Evolutionary conservation across 1,140 invertebrate genomes (phyloP).

Genomic region (Plodia interpunctella): DNA sequence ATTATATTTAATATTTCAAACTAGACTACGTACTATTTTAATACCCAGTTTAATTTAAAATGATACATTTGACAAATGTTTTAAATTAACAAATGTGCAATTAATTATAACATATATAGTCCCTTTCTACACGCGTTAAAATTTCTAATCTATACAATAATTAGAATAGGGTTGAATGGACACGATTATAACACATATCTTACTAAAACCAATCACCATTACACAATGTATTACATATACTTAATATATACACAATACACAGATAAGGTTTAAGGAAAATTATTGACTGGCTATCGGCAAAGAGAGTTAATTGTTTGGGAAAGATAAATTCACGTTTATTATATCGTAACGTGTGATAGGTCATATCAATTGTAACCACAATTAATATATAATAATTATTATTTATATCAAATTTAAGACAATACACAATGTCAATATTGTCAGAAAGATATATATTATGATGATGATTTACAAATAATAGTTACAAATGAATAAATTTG

Average conservation of each 20-base stretch:
- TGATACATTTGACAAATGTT: no score
- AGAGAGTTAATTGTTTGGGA: not conserved
- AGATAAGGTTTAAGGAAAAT: constrained; percentile 6
- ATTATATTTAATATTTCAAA: no score
- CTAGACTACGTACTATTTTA: not conserved
- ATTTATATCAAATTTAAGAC: no score
- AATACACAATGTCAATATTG: no score
- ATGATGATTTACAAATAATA: no score
- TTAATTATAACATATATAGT: no score
- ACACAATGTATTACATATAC: not conserved
- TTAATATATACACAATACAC: not conserved
- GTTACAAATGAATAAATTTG: no score
- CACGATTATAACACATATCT: not conserved
- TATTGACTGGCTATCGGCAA: not conserved
- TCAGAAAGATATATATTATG: no score
- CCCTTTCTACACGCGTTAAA: not conserved
- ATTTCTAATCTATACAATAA: not conserved
- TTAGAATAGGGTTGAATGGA: not conserved
- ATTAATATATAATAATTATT: no score
- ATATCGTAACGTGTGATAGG: not conserved
- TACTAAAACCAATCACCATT: constrained; percentile 2
- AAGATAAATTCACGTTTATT: not conserved
- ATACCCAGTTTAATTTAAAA: no score
- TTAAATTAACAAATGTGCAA: no score
- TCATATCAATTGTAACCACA: no score